Evolutionary conservation across 2,888 invertebrate genomes (phyloP).

Genomic region (Scaptodrosophila latifasciaeformis): DNA sequence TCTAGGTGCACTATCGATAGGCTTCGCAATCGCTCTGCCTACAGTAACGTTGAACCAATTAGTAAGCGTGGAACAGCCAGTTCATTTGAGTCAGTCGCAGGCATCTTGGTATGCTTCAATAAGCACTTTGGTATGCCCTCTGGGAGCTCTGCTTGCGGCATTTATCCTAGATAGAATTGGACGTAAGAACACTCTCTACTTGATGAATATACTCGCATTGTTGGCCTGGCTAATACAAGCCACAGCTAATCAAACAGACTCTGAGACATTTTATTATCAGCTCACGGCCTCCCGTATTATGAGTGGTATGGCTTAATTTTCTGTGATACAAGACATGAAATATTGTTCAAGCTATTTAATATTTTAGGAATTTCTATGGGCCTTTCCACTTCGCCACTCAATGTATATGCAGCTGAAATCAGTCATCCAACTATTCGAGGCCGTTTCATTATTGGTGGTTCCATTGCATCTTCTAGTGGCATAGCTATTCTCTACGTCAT

Average conservation of each 20-base stretch:
- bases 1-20: slow-evolving; percentile 69
- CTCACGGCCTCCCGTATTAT: slow-evolving; percentile 72
- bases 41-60: slow-evolving; percentile 68
- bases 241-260: slow-evolving; percentile 54
- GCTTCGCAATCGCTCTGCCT: slow-evolving; percentile 72
- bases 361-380: slow-evolving; percentile 71
- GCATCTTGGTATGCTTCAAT: slow-evolving; percentile 74
- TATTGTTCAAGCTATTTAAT: too few relatives aligned
- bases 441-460: slow-evolving; percentile 79
- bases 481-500: slow-evolving; percentile 80
- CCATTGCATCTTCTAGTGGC: slow-evolving; percentile 80
- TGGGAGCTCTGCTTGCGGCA: slow-evolving; percentile 72
- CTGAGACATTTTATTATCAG: slow-evolving; percentile 59
- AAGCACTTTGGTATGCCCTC: slow-evolving; percentile 69
- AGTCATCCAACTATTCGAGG: slow-evolving; percentile 79
- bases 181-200: slow-evolving; percentile 68
- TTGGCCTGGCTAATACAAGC: slow-evolving; percentile 71
- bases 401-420: slow-evolving; percentile 74
- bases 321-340: too few relatives aligned
- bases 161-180: slow-evolving; percentile 71
- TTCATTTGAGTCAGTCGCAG: slow-evolving; percentile 58
- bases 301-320: slow-evolving; percentile 71
- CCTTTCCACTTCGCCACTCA: slow-evolving; percentile 71
- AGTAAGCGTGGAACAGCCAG: slow-evolving; percentile 52
- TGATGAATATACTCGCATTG: slow-evolving; percentile 69